These are phyloP conservation scores for Parotocinclus haroldoi DNA, from an alignment of 2,797 vertebrate species.

Conservation along the genomic window DNA sequence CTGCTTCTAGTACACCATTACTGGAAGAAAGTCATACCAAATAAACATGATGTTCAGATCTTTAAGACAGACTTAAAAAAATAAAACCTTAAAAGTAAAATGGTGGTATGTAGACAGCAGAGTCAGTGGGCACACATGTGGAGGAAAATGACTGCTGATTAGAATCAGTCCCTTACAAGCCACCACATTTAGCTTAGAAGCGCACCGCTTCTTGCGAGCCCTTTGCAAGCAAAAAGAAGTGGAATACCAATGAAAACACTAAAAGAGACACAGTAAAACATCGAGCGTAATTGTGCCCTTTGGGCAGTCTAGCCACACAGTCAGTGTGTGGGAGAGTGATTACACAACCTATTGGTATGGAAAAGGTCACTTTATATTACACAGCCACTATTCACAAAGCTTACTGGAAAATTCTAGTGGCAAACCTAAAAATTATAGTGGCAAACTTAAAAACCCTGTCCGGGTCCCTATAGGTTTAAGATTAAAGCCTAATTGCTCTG, in stretches of 20 bases:
- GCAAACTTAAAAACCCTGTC: background rate
- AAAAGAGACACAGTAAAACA: slow-evolving; percentile 23
- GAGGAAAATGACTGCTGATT: slow-evolving; percentile 52
- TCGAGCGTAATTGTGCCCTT: slow-evolving; percentile 47
- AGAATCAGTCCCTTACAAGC: slow-evolving; percentile 51
- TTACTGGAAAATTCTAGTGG: slow-evolving; percentile 22
- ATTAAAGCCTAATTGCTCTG: background rate
- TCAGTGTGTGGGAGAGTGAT: slow-evolving; percentile 26
- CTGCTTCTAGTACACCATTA: slow-evolving; percentile 9
- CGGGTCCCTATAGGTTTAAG: background rate
- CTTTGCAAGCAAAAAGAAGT: slow-evolving; percentile 15
- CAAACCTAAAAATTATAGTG: slow-evolving; percentile 25
- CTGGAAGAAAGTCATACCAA: no score
- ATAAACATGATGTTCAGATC: slow-evolving; percentile 29
- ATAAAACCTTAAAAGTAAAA: slow-evolving; percentile 22
- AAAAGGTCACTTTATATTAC: slow-evolving; percentile 41
- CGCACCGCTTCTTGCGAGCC: slow-evolving; percentile 31
- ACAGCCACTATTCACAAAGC: slow-evolving; percentile 12
- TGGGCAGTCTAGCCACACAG: slow-evolving; percentile 17
- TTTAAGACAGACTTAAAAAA: slow-evolving; percentile 38
- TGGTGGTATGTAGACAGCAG: slow-evolving; percentile 10
- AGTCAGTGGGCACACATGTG: slow-evolving; percentile 34
- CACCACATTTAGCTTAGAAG: slow-evolving; percentile 54
- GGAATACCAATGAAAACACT: slow-evolving; percentile 32
- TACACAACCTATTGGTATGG: slow-evolving; percentile 35